phyloP scores from a whole-genome alignment of 2,113 vertebrate genomes.

The Pygoscelis adeliae region DNA sequence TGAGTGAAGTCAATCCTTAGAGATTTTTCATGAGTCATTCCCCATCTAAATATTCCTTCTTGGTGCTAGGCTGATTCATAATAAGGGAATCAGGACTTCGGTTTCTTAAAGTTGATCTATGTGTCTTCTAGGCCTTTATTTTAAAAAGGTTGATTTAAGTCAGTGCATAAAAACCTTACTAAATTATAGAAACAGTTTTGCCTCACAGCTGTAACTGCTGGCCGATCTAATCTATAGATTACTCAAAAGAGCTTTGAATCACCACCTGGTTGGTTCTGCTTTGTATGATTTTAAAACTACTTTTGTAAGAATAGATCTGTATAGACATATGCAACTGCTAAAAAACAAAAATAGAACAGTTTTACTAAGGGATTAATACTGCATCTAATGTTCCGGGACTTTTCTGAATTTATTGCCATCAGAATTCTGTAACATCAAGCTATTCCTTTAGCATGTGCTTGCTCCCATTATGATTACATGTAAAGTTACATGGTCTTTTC shows the following conservation, averaged over 20 bases:
- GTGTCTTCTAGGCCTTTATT: not conserved
- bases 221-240: not conserved
- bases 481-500: not conserved
- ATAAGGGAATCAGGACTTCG: not conserved
- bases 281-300: not conserved
- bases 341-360: not conserved
- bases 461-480: not conserved
- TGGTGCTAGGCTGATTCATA: slow-evolving; percentile 16
- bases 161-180: not conserved
- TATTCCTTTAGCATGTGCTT: not conserved
- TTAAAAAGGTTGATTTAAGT: not conserved
- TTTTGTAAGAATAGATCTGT: not conserved
- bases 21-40: slow-evolving; percentile 30
- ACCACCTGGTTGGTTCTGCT: not conserved
- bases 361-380: not conserved
- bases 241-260: not conserved
- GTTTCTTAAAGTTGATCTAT: not conserved
- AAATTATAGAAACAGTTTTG: not conserved
- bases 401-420: not conserved
- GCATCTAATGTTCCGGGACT: not conserved
- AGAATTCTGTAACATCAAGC: not conserved
- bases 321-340: not conserved
- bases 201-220: not conserved
- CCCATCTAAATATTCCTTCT: not conserved
- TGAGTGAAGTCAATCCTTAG: not conserved